Conservation (phyloP, 1,140 invertebrate species). For the Drosophila asahinai region DNA sequence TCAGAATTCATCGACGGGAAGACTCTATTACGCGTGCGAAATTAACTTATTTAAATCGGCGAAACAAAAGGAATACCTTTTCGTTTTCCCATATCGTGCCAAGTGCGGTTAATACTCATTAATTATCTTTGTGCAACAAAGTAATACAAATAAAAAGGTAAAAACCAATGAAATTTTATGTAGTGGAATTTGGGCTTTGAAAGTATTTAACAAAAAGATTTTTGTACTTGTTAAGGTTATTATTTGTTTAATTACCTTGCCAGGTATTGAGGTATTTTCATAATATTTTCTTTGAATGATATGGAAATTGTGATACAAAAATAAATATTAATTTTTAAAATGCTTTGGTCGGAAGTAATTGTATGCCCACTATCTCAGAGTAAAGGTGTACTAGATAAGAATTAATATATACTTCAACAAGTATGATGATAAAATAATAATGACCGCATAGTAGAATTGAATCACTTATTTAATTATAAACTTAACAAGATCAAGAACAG, state of each 20-base stretch:
- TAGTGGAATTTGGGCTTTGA: not conserved
- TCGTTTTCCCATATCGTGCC: slow-evolving; percentile 11
- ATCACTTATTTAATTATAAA: not conserved
- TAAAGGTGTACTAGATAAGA: slow-evolving; percentile 9
- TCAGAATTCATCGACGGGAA: slow-evolving; percentile 2
- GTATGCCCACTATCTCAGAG: not conserved
- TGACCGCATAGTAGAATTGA: slow-evolving; percentile 1
- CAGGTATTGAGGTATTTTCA: not conserved
- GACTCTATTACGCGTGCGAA: slow-evolving; percentile 36
- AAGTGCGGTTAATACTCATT: slow-evolving; percentile 14
- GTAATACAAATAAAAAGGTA: slow-evolving; percentile 11
- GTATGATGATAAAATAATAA: slow-evolving; percentile 1
- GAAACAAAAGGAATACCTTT: slow-evolving; percentile 34
- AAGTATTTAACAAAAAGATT: slow-evolving; percentile 4
- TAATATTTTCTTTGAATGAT: too few relatives aligned
- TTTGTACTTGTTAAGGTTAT: not conserved
- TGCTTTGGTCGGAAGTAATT: not conserved
- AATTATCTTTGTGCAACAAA: slow-evolving; percentile 23
- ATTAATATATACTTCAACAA: not conserved
- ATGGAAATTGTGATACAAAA: not conserved
- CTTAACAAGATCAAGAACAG: not conserved
- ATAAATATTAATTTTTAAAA: too few relatives aligned
- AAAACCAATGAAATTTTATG: slow-evolving; percentile 6
- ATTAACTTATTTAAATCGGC: slow-evolving; percentile 19
- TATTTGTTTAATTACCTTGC: not conserved